phyloP scores from a whole-genome alignment of 37 sponge, comb jelly and placozoan species.

The Lycopodina hypogea region DNA sequence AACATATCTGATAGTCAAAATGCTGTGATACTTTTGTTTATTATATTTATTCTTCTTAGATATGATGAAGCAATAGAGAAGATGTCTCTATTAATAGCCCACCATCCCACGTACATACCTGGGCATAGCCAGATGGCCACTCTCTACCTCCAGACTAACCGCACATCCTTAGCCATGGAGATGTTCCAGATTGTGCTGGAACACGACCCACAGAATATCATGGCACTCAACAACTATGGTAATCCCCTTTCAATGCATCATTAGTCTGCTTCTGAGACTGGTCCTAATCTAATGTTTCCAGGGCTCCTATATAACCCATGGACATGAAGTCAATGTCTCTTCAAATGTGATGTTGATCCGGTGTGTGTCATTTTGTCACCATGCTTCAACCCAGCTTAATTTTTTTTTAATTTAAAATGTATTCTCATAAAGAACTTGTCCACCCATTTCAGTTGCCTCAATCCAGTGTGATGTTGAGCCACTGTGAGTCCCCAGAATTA shows the following conservation, averaged over 20 bases:
- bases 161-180: background rate
- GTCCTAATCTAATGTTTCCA: too few relatives aligned
- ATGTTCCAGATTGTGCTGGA: background rate
- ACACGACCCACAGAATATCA: slow-evolving; percentile 25
- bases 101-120: background rate
- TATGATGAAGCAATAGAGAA: background rate
- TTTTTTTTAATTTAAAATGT: too few relatives aligned
- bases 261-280: too few relatives aligned
- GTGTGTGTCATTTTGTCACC: background rate
- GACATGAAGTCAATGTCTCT: background rate
- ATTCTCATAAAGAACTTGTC: background rate
- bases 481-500: background rate
- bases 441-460: background rate
- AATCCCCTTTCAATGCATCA: too few relatives aligned
- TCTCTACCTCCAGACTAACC: background rate
- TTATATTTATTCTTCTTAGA: background rate
- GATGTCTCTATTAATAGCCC: background rate
- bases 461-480: background rate
- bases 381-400: too few relatives aligned
- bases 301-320: too few relatives aligned
- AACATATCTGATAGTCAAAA: too few relatives aligned
- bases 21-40: too few relatives aligned
- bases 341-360: background rate
- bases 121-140: background rate
- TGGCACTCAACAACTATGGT: slow-evolving; percentile 53